Conservation (phyloP, 2,797 vertebrate species). For the Esox masquinongy region DNA sequence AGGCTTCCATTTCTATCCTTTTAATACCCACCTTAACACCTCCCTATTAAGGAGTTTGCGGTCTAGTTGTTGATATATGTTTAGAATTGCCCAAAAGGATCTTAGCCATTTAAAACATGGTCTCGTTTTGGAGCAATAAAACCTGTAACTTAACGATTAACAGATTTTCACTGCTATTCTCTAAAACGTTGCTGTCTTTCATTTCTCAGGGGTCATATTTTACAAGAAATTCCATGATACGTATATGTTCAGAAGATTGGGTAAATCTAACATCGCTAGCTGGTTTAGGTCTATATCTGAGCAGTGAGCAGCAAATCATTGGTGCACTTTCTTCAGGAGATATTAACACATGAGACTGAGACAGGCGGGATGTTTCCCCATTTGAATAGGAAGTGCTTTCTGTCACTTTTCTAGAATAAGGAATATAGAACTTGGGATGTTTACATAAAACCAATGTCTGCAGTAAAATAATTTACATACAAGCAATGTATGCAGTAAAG, state of each 20-base stretch:
- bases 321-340: background rate
- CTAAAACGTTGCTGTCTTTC: conserved; percentile 38
- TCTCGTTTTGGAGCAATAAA: conserved; percentile 8
- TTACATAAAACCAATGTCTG: too few species aligned
- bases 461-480: too few species aligned
- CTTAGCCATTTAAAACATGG: conserved; percentile 51
- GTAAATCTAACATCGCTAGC: background rate
- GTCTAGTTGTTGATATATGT: background rate
- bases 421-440: too few species aligned
- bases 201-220: conserved; percentile 47
- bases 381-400: background rate
- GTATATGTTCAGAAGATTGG: too few species aligned
- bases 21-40: background rate
- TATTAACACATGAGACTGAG: background rate
- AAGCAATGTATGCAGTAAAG: too few species aligned
- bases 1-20: background rate
- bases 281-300: background rate
- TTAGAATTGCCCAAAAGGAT: conserved; percentile 3
- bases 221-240: conserved; percentile 39
- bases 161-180: conserved; percentile 54
- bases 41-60: background rate
- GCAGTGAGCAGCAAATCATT: background rate
- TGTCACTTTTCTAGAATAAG: background rate
- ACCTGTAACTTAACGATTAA: background rate
- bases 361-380: background rate